Evolutionary conservation across 2,797 vertebrate species (phyloP).

Genomic region (Pangasius mekongensis): DNA sequence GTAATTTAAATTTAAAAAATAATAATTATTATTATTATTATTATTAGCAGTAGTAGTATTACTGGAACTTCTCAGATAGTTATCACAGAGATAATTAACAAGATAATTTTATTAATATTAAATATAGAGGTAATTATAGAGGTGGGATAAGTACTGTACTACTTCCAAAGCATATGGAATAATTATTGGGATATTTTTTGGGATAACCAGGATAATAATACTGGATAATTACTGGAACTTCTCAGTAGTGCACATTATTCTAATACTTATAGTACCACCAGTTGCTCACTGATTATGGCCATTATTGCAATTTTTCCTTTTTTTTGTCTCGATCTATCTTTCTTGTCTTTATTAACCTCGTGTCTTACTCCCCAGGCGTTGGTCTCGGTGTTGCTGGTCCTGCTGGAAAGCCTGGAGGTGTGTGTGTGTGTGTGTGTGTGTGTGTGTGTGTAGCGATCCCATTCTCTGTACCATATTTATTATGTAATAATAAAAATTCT

Average conservation of each 20-base stretch:
- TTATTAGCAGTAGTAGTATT: too few relatives aligned
- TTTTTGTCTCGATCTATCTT: background rate
- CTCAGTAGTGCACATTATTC: background rate
- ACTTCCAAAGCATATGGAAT: background rate
- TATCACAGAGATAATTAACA: background rate
- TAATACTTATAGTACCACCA: background rate
- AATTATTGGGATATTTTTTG: background rate
- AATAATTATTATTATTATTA: too few relatives aligned
- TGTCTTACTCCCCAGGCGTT: background rate
- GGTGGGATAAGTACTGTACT: background rate
- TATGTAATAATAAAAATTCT: background rate
- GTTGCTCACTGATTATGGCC: too few relatives aligned
- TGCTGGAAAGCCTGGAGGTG: constrained; percentile 21
- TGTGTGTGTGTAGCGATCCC: background rate
- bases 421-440: background rate
- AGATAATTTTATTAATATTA: background rate
- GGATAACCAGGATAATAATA: too few relatives aligned
- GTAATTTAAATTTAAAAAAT: too few relatives aligned
- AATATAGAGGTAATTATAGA: too few relatives aligned
- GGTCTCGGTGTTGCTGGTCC: constrained; percentile 31
- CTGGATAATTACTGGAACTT: background rate
- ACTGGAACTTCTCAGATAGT: background rate
- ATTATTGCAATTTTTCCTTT: background rate
- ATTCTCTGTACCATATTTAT: background rate
- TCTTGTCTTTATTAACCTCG: background rate